A percentile compares a stretch with the other conserved stretches of the same genome.
Evolutionary conservation across 2,888 invertebrate species (phyloP).

Genomic region (Emmelina monodactyla): DNA sequence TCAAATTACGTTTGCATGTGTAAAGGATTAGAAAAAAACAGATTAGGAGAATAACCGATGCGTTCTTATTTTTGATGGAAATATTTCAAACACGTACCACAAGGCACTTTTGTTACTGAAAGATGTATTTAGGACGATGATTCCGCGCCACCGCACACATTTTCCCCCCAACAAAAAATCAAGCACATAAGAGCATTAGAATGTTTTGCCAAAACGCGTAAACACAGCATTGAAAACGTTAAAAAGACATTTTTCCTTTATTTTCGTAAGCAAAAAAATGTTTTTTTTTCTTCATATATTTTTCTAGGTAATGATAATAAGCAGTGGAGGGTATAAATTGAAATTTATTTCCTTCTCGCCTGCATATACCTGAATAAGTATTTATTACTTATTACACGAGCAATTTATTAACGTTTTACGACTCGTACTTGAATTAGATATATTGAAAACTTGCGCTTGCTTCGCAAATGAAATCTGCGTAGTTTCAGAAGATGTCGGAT

Average conservation of each 20-base stretch:
- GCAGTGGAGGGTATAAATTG: conserved; percentile 42
- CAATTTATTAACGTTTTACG: conserved; percentile 43
- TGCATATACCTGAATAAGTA: conserved; percentile 37
- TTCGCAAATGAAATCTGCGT: too few relatives aligned
- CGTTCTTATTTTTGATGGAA: conserved; percentile 45
- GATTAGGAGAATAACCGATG: conserved; percentile 40
- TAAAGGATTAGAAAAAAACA: too few relatives aligned
- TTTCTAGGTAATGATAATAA: conserved; percentile 50
- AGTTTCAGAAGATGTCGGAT: conserved; percentile 26
- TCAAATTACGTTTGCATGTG: too few relatives aligned
- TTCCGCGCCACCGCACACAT: conserved; percentile 53
- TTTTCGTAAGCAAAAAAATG: too few relatives aligned
- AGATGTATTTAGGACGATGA: conserved; percentile 51
- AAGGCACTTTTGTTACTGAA: conserved; percentile 44
- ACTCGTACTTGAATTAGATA: too few relatives aligned
- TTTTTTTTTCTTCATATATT: too few relatives aligned
- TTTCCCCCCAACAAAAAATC: conserved; percentile 42
- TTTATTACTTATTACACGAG: conserved; percentile 43
- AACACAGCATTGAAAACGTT: too few relatives aligned
- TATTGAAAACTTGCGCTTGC: too few relatives aligned
- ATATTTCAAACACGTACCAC: conserved; percentile 49
- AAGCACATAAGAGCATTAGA: conserved; percentile 45
- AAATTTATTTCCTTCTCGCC: conserved; percentile 46
- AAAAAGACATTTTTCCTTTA: too few relatives aligned
- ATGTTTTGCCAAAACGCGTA: too few relatives aligned